A percentile compares a stretch with the other conserved stretches of the same genome.
Conservation (phyloP, 2,888 invertebrate genomes). For the Tetramorium bicarinatum region DNA sequence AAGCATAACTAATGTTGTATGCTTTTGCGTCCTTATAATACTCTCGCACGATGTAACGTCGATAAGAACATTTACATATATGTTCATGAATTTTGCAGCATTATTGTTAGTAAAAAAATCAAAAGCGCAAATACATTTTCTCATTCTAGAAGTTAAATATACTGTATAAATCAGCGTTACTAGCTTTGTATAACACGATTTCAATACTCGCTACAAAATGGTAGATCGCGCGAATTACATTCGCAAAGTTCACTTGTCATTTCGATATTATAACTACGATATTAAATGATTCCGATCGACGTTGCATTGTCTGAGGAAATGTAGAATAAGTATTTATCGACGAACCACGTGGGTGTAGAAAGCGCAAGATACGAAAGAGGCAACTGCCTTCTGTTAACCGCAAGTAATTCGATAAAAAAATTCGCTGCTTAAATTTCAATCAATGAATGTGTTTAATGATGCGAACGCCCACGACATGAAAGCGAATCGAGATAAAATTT, state of each 20-base stretch:
- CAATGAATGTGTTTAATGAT: neutral
- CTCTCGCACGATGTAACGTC: slow-evolving; percentile 18
- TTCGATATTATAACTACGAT: neutral
- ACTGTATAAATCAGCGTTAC: neutral
- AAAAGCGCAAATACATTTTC: neutral
- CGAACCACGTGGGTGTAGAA: neutral
- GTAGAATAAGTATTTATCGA: slow-evolving; percentile 38
- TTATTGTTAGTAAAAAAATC: slow-evolving; percentile 13
- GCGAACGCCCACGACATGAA: neutral
- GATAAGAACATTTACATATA: slow-evolving; percentile 6
- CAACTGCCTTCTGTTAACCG: neutral
- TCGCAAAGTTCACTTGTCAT: slow-evolving; percentile 11
- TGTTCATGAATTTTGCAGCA: neutral
- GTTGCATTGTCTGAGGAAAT: slow-evolving; percentile 14
- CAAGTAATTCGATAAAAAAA: slow-evolving; percentile 1
- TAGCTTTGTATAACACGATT: slow-evolving; percentile 21
- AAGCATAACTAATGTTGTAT: slow-evolving; percentile 3
- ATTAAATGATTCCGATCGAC: slow-evolving; percentile 16
- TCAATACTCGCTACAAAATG: neutral
- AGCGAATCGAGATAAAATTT: slow-evolving; percentile 4
- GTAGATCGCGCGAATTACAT: neutral
- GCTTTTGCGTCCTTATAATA: slow-evolving; percentile 30
- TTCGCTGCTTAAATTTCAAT: slow-evolving; percentile 2
- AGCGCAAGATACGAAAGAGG: neutral
- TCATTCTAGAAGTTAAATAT: slow-evolving; percentile 16